Evolutionary conservation across 2,797 vertebrate species (phyloP).

Genomic region (Hippocampus kuda): DNA sequence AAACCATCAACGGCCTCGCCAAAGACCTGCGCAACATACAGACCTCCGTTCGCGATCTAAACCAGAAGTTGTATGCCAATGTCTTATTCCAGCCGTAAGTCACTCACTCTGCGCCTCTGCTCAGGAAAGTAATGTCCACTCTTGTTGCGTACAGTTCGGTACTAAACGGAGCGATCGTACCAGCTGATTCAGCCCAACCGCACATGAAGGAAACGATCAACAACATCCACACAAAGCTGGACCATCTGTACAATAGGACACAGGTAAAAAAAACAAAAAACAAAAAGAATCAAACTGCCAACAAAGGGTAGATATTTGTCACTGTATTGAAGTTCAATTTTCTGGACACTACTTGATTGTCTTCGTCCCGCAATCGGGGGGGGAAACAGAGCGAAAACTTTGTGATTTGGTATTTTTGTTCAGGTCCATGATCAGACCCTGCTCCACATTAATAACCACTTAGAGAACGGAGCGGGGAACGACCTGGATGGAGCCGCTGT

Average conservation of each 20-base stretch:
- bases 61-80: conserved; percentile 57
- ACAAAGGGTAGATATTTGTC: background rate
- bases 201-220: conserved; percentile 81
- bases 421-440: conserved; percentile 76
- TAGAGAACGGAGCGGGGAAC: conserved; percentile 52
- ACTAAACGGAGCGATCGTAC: conserved; percentile 61
- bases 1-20: conserved; percentile 74
- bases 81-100: background rate
- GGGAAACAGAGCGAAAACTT: background rate
- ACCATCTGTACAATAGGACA: conserved; percentile 80
- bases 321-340: background rate
- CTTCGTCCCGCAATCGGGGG: no score
- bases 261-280: conserved; percentile 34
- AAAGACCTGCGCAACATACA: conserved; percentile 77
- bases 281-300: background rate
- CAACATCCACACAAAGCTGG: conserved; percentile 79
- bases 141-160: conserved; percentile 36
- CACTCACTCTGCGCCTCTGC: background rate
- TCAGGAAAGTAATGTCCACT: background rate
- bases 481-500: conserved; percentile 38
- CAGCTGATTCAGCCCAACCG: conserved; percentile 76
- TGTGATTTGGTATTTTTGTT: background rate
- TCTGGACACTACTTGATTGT: no score
- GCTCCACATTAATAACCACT: conserved; percentile 71
- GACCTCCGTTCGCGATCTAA: conserved; percentile 66